phyloP scores from a whole-genome alignment of 2,113 vertebrate genomes.

The Gadus chalcogrammus region DNA sequence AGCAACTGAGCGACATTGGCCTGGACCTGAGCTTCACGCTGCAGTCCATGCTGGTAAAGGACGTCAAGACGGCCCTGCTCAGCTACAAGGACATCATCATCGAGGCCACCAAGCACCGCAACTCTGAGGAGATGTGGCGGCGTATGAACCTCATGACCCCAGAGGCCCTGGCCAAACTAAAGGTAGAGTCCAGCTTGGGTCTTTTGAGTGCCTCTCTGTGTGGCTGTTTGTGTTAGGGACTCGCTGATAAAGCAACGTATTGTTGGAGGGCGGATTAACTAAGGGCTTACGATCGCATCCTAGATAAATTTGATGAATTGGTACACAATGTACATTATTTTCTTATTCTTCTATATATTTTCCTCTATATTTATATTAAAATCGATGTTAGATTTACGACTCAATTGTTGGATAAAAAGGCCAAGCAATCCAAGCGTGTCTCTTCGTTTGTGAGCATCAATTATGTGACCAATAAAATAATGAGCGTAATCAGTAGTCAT shows the following conservation, averaged over 20 bases:
- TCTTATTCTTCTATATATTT: neutral
- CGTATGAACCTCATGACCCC: constrained; percentile 98
- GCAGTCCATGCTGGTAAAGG: constrained; percentile 90
- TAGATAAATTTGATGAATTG: neutral
- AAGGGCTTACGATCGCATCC: too few relatives aligned
- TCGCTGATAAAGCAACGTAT: too few relatives aligned
- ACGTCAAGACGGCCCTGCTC: constrained; percentile 87
- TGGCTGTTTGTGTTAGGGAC: too few relatives aligned
- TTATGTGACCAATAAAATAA: too few relatives aligned
- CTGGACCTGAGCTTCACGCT: constrained; percentile 95
- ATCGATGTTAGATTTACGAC: neutral
- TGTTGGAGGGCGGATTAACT: too few relatives aligned
- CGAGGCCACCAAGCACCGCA: constrained; percentile 95
- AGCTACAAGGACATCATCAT: constrained; percentile 97
- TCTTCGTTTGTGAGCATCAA: too few relatives aligned
- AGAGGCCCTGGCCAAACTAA: constrained; percentile 88
- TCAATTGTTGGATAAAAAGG: too few relatives aligned
- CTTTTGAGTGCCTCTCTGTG: too few relatives aligned
- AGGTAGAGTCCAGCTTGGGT: constrained; percentile 65
- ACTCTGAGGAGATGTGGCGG: constrained; percentile 99
- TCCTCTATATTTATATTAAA: neutral
- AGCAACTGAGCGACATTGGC: constrained; percentile 91
- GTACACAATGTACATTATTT: neutral
- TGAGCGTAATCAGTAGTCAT: too few relatives aligned
- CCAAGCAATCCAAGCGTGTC: too few relatives aligned